These are phyloP conservation scores for Eudemis profundana DNA, from an alignment of 2,888 invertebrate species.

Conservation along the genomic window DNA sequence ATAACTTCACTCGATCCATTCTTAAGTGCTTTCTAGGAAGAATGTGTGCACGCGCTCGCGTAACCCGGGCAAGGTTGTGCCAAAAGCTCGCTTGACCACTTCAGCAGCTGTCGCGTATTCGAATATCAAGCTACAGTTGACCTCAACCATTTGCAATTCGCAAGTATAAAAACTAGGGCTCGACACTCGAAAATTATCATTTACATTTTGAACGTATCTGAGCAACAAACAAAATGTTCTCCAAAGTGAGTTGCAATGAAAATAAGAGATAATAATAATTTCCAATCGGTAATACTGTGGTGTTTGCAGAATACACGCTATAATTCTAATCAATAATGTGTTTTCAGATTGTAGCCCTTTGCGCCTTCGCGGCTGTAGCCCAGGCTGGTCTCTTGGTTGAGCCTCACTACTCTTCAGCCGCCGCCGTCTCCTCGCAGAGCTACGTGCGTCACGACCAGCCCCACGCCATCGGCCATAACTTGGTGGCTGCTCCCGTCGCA, in stretches of 20 bases:
- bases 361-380: conserved; percentile 54
- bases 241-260: conserved; percentile 43
- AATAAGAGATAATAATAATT: neutral
- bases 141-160: conserved; percentile 37
- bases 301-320: neutral
- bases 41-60: neutral
- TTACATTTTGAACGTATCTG: conserved; percentile 39
- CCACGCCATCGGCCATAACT: conserved; percentile 37
- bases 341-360: conserved; percentile 37
- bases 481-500: conserved; percentile 50
- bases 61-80: conserved; percentile 41
- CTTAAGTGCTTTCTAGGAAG: conserved; percentile 23
- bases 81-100: conserved; percentile 40
- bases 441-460: conserved; percentile 51
- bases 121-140: conserved; percentile 29
- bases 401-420: conserved; percentile 42
- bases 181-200: conserved; percentile 43
- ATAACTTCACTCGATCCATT: neutral
- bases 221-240: conserved; percentile 43
- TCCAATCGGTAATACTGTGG: neutral
- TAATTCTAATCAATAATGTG: neutral
- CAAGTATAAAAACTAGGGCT: conserved; percentile 45
- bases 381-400: conserved; percentile 44
- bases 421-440: conserved; percentile 55
- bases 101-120: conserved; percentile 24